Conservation (phyloP, 1,140 invertebrate genomes). For the Mactra quadrangularis region DNA sequence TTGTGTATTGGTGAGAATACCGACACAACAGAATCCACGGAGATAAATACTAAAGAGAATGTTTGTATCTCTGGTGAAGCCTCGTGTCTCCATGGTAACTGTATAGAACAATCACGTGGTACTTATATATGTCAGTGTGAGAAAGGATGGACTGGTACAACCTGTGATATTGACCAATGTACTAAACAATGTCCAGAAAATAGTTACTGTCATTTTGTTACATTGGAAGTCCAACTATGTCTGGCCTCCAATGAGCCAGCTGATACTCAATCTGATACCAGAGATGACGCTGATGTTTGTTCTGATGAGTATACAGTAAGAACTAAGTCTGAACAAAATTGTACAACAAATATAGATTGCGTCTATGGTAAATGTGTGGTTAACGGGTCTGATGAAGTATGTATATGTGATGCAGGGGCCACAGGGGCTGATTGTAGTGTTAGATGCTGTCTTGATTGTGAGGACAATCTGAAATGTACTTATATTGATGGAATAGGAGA, state of each 20-base stretch:
- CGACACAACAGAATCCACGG: conserved; percentile 1
- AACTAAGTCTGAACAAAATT: background rate
- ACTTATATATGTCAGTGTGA: conserved; percentile 21
- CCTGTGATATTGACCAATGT: conserved; percentile 24
- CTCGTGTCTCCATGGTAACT: background rate
- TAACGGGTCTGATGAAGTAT: background rate
- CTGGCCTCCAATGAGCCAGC: background rate
- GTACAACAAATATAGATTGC: conserved; percentile 1
- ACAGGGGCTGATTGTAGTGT: conserved; percentile 7
- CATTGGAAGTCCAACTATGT: conserved; percentile 5
- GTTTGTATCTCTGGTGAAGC: background rate
- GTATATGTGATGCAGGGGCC: conserved; percentile 30
- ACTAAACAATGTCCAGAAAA: conserved; percentile 6
- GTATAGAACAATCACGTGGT: background rate
- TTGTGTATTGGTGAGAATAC: conserved; percentile 7
- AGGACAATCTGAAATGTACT: conserved; percentile 9
- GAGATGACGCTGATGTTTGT: background rate
- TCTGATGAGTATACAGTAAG: background rate
- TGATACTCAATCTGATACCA: background rate
- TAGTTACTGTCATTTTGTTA: conserved; percentile 21
- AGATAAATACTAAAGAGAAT: background rate
- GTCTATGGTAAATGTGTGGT: conserved; percentile 13
- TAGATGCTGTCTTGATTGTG: conserved; percentile 37
- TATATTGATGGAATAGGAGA: background rate
- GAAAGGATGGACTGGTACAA: conserved; percentile 27